Conservation (phyloP, 2,113 vertebrate genomes). For the Rhinichthys klamathensis region DNA sequence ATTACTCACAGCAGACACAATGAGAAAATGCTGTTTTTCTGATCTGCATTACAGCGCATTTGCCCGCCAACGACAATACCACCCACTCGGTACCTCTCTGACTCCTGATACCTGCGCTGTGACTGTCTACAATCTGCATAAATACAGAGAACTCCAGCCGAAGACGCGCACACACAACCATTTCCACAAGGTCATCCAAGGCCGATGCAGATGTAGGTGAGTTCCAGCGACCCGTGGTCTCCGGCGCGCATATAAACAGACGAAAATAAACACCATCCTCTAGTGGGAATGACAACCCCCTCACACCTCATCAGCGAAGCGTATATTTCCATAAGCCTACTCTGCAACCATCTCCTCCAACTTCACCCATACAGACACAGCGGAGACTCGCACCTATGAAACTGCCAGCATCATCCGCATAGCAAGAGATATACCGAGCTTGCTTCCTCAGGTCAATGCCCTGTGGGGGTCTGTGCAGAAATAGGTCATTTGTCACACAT, state of each 20-base stretch:
- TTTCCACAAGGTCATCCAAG: constrained; percentile 70
- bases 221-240: constrained; percentile 44
- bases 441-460: constrained; percentile 71
- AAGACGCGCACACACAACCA: constrained; percentile 56
- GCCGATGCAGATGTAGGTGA: constrained; percentile 52
- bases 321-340: constrained; percentile 32
- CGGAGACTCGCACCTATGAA: constrained; percentile 22
- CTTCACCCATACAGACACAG: constrained; percentile 2
- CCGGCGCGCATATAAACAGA: constrained; percentile 5
- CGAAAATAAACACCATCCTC: constrained; percentile 35
- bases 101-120: constrained; percentile 48
- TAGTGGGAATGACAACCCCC: constrained; percentile 18
- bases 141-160: constrained; percentile 42
- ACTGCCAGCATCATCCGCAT: constrained; percentile 41
- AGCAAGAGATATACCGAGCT: constrained; percentile 58
- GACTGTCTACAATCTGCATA: constrained; percentile 62
- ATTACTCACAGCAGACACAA: constrained; percentile 12
- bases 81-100: constrained; percentile 42
- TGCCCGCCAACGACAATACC: constrained; percentile 40
- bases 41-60: constrained; percentile 27
- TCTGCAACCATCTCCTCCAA: neutral
- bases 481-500: constrained; percentile 85
- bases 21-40: constrained; percentile 36
- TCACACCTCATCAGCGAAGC: constrained; percentile 9
- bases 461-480: constrained; percentile 78